Evolutionary conservation across 2,888 invertebrate species (phyloP).

Genomic region (Drosophila kokeensis): DNA sequence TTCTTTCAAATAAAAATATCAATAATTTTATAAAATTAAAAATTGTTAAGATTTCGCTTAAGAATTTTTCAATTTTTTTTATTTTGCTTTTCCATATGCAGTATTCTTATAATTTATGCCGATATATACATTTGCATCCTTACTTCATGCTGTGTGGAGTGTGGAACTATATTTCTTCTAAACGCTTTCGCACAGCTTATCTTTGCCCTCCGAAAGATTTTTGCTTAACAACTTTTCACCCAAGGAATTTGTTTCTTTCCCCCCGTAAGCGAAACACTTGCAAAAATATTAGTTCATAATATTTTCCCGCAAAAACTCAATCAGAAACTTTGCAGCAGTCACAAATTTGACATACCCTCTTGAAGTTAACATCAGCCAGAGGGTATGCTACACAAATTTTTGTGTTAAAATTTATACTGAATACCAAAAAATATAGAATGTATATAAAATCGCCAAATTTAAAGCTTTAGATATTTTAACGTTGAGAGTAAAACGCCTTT

Average conservation of each 20-base stretch:
- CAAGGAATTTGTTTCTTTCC: constrained; percentile 9
- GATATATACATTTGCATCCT: background rate
- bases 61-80: background rate
- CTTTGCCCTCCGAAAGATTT: constrained; percentile 10
- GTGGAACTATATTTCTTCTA: background rate
- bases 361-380: background rate
- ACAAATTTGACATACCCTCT: constrained; percentile 11
- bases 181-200: constrained; percentile 5
- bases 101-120: background rate
- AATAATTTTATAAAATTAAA: background rate
- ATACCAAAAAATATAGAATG: background rate
- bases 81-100: background rate
- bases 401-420: background rate
- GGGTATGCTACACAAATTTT: constrained; percentile 12
- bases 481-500: background rate
- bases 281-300: constrained; percentile 47
- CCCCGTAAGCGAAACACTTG: constrained; percentile 4
- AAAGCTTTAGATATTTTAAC: background rate
- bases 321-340: background rate
- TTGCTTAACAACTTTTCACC: constrained; percentile 14
- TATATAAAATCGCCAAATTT: background rate
- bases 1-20: background rate
- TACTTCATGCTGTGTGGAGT: background rate
- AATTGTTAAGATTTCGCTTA: background rate
- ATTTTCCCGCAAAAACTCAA: constrained; percentile 26